Base-by-base conservation (phyloP, 2,888 invertebrate species). In the Mesorhabditis spiculigera region DNA sequence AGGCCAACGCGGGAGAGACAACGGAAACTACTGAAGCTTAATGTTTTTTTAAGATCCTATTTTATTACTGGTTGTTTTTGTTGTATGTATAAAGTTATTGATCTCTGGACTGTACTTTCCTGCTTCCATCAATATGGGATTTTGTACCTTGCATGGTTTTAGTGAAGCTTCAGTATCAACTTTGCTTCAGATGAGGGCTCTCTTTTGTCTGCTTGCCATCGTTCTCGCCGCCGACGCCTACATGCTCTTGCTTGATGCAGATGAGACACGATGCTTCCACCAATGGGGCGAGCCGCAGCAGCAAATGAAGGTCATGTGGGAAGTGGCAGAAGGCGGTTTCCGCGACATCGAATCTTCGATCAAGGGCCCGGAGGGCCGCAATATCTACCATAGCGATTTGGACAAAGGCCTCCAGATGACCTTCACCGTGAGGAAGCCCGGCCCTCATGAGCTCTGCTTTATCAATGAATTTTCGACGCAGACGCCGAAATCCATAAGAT, bases 1-100 rank as follows among this genome's bases (percentile, higher is more conserved):
- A 66, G 6, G 71, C 61, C n/a, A 41, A 62, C 4, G 28, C 66
- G 42, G 63, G 44, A 28, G 63, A 68, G 44, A 74, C 72, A 63
- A 66, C 66, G 44, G 50, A 65, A 10, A 74, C 73, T 41, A 28
- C 68, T 5, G 72, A 73, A 28, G 28, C 28, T 28, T 28, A 28
- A 28, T 28, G 28, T 28, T 28, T 28, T 28, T 28, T 28, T 28
- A 28, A 28, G 1, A 28, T 28, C 28, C 28, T 28, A 28, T 28
- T 28, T 28, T 28, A 28, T 28, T 28, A 28, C 28, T 1, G 28
- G 28, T 28, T 28, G 28, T 28, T 28, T 28, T 28, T 28, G 28
- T 28, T 28, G 28, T 28, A 28, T 28, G 28, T 28, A 28, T 28
- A 28, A 28, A 28, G 28, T 28, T 28, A 28, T 28, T 28, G 28